Evolutionary conservation across 35 echinoderm and acorn worm species (phyloP), one percentile per base, ranked within the genome.

Genomic region (Diadema setosum): DNA sequence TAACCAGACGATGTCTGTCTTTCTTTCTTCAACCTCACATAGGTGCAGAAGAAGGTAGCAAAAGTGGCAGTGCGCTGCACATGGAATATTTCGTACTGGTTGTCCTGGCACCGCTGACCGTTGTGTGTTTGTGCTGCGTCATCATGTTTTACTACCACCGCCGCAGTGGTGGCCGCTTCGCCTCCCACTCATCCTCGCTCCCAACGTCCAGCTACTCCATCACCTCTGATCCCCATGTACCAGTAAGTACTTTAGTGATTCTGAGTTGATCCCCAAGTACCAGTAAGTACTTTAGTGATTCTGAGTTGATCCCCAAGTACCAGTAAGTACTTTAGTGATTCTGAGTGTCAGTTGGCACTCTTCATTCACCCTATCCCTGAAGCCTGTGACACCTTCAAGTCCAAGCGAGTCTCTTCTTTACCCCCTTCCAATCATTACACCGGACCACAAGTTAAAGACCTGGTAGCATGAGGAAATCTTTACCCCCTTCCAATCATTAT

Each of bases 71-170:
- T 78, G 73, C 73, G 15, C 44, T 34, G 48, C 83, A 63, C 45
- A 83, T 90, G 58, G 76, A 83, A 63, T 78, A 83, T 65, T 90
- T 90, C 48, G 59, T 90, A 45, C 42, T 90, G 80, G 80, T 82
- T 5, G 52, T 90, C 41, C 41, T 90, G 27, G 88, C 88, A 29
- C 88, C 88, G 24, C 63, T 90, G 49, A 90, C 88, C 32, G 41
- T 90, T 36, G 80, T 82, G 45, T 90, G 88, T 64, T 41, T 90
- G 80, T 90, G 88, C 88, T 90, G 88, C 70, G 55, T 83, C 46
- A 83, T 88, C 35, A 88, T 90, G 85, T 87, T 73, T 57, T 73
- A 73, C 44, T 57, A 57, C 65, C 85, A 52, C 49, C 85, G 85
- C 65, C 44, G 44, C 41, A 70, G 58, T 52, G n/a, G n/a, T n/a